Conservation (phyloP, 2,888 invertebrate genomes). For the Andrena fulva region DNA sequence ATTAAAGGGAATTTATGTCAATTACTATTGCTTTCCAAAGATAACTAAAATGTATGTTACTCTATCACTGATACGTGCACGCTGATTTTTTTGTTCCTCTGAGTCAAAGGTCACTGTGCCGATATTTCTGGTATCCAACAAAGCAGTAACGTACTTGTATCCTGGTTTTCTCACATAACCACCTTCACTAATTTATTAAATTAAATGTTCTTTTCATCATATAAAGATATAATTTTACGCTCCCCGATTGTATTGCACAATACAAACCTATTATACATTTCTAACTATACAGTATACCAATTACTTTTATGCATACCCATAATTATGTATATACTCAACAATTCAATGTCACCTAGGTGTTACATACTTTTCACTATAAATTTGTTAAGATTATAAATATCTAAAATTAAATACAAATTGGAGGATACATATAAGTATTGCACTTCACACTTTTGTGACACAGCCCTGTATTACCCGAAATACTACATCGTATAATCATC, state of each 20-base stretch:
- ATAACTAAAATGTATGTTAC: constrained; percentile 8
- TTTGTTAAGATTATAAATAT: neutral
- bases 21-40: neutral
- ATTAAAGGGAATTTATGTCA: neutral
- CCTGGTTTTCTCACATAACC: neutral
- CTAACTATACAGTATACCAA: neutral
- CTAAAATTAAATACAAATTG: neutral
- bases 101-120: constrained; percentile 66
- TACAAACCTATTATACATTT: neutral
- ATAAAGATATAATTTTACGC: neutral
- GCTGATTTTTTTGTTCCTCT: constrained; percentile 38
- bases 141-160: constrained; percentile 58
- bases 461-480: constrained; percentile 53
- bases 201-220: neutral
- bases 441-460: constrained; percentile 10
- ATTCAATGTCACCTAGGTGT: neutral
- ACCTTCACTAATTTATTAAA: neutral
- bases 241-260: neutral
- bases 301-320: neutral
- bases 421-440: neutral
- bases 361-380: neutral
- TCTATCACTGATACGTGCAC: constrained; percentile 23
- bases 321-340: neutral
- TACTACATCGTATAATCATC: constrained; percentile 25
- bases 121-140: constrained; percentile 50